Evolutionary conservation across 2,888 invertebrate species (phyloP), one percentile per base, ranked within the genome.

Genomic region (Tryphoninae sp.): DNA sequence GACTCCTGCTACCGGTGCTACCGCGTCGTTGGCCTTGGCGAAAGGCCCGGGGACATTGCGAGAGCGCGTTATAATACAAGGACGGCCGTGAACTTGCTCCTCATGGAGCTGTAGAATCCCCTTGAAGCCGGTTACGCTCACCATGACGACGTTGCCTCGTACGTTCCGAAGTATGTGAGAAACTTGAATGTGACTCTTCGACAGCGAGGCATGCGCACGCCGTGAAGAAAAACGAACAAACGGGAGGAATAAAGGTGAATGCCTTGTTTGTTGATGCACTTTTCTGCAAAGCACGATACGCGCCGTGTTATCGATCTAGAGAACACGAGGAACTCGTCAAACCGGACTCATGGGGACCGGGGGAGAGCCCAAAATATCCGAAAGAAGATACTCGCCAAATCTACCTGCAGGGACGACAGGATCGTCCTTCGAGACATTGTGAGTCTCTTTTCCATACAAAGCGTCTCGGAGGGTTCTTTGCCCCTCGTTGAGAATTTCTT

Each of bases 61-160:
- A 33, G 33, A 45, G 49, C 83, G 81, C 79, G 85, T 85, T 33
- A 45, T 45, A 45, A 45, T 45, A 45, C 45, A 86, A 88, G 86
- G 86, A 84, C 86, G 90, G 87, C 89, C 90, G 86, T 90, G 90
- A 90, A 90, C 90, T 90, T 90, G 88, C 84, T 86, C 78, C 42
- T 78, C 78, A 81, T 78, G 65, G 53, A 62, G 64, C 61, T 73
- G 42, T 51, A 64, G 49, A 78, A 51, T 11, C 42, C 69, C 45
- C 71, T 51, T 78, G 78, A 67, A 75, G 81, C 81, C 71, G 74
- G 74, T 74, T 78, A 67, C 71, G 59, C 69, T 59, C 58, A 9
- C 9, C 45, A 45, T 45, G 6, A 58, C 16, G 55, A 13, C 40
- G 26, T 69, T 58, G n/a, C 2, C 1, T 19, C 22, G 11, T 40